Conservation (phyloP, 1,140 invertebrate genomes). For the Venustaconcha ellipsiformis region DNA sequence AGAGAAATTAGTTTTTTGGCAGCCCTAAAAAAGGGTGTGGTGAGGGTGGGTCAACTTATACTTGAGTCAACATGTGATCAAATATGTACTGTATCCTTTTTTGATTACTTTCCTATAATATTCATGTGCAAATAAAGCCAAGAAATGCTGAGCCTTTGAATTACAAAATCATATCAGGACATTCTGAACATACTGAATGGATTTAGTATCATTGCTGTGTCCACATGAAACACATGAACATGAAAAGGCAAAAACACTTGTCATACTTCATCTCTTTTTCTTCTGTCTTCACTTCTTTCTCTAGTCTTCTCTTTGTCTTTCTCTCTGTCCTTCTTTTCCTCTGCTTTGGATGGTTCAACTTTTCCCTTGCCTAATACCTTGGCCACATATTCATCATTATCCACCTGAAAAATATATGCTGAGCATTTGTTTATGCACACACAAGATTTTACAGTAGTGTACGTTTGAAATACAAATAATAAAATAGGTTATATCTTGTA, state of each 20-base stretch:
- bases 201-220: too few species aligned
- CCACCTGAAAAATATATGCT: slow-evolving; percentile 62
- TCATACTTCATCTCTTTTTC: slow-evolving; percentile 40
- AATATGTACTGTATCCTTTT: too few species aligned
- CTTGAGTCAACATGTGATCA: too few species aligned
- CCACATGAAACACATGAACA: too few species aligned
- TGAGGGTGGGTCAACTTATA: too few species aligned
- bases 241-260: not conserved
- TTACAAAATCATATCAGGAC: too few species aligned
- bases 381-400: slow-evolving; percentile 69
- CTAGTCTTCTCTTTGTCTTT: slow-evolving; percentile 38
- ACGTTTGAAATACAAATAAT: not conserved
- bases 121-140: too few species aligned
- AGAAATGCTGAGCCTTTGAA: too few species aligned
- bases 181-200: too few species aligned
- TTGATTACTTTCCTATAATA: too few species aligned
- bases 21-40: too few species aligned
- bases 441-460: not conserved
- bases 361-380: slow-evolving; percentile 59
- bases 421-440: not conserved
- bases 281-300: slow-evolving; percentile 31
- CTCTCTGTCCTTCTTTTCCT: slow-evolving; percentile 40
- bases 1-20: too few species aligned
- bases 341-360: slow-evolving; percentile 25
- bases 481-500: not conserved